A percentile compares a stretch with the other conserved stretches of the same genome.
Evolutionary conservation across 2,113 vertebrate genomes (phyloP).

Genomic region (Ammodytes dubius): DNA sequence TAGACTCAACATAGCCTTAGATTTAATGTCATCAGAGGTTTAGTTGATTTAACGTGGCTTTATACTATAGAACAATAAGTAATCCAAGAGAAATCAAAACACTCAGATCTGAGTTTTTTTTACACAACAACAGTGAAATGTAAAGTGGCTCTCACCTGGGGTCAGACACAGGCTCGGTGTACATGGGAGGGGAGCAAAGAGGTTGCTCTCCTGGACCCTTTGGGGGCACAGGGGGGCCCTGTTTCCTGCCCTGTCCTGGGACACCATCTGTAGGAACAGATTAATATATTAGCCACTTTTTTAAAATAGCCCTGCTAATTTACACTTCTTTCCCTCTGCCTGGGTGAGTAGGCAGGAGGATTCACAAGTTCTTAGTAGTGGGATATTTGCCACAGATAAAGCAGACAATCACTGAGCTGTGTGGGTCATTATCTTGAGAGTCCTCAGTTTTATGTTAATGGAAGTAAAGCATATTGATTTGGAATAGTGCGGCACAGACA

Average conservation of each 20-base stretch:
- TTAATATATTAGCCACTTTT: slow-evolving; percentile 43
- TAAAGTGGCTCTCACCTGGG: slow-evolving; percentile 76
- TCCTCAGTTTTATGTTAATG: slow-evolving; percentile 43
- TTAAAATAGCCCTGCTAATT: slow-evolving; percentile 17
- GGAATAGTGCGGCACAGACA: slow-evolving; percentile 25
- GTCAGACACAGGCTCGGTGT: slow-evolving; percentile 77
- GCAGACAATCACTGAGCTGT: slow-evolving; percentile 13
- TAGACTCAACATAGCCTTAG: no score
- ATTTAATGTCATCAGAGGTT: neutral
- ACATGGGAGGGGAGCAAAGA: slow-evolving; percentile 61
- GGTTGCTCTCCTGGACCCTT: slow-evolving; percentile 61
- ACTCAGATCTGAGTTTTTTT: neutral
- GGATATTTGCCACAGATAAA: slow-evolving; percentile 19
- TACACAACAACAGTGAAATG: neutral
- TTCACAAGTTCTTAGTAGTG: slow-evolving; percentile 18
- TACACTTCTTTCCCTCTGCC: slow-evolving; percentile 15
- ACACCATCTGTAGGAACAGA: slow-evolving; percentile 70
- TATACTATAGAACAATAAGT: neutral
- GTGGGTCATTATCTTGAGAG: slow-evolving; percentile 1
- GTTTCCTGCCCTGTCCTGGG: slow-evolving; percentile 55
- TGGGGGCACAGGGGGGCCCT: slow-evolving; percentile 47
- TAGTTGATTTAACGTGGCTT: neutral
- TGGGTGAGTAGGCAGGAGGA: slow-evolving; percentile 17
- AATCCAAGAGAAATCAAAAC: neutral
- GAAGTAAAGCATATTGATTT: slow-evolving; percentile 44